phyloP scores from a whole-genome alignment of 2,797 vertebrate species.

The Coregonus sp. region DNA sequence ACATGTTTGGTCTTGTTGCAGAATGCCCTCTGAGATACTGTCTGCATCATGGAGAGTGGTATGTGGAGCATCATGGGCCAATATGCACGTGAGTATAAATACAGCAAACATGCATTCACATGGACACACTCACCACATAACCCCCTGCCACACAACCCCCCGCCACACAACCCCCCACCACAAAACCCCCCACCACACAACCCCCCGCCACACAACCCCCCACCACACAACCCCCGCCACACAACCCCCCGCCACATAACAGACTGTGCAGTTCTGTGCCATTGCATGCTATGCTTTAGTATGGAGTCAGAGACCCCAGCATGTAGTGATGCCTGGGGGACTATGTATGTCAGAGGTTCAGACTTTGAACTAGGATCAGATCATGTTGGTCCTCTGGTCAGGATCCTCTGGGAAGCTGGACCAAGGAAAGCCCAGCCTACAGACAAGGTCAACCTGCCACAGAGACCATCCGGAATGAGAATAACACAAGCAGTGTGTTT shows the following conservation, averaged over 20 bases:
- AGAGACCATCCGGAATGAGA: conserved; percentile 50
- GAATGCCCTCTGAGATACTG: conserved; percentile 85
- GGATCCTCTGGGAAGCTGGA: too few species aligned
- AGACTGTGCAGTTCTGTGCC: background rate
- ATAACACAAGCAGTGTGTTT: conserved; percentile 36
- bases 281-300: conserved; percentile 15
- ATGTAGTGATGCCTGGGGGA: conserved; percentile 22
- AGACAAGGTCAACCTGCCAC: conserved; percentile 32
- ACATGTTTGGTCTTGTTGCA: conserved; percentile 59
- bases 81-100: conserved; percentile 80
- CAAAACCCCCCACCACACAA: background rate
- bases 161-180: conserved; percentile 2
- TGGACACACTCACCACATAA: background rate
- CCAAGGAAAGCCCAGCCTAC: too few species aligned
- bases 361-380: background rate
- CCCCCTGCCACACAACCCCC: conserved; percentile 20
- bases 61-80: conserved; percentile 70
- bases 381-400: conserved; percentile 14
- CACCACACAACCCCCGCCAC: background rate
- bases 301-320: conserved; percentile 35
- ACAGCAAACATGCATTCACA: conserved; percentile 5
- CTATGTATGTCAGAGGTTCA: conserved; percentile 12
- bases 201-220: conserved; percentile 16
- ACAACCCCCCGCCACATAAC: conserved; percentile 4
- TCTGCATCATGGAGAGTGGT: conserved; percentile 81